Base-by-base conservation (phyloP, 2,888 invertebrate genomes). In the Carterocephalus palaemon region DNA sequence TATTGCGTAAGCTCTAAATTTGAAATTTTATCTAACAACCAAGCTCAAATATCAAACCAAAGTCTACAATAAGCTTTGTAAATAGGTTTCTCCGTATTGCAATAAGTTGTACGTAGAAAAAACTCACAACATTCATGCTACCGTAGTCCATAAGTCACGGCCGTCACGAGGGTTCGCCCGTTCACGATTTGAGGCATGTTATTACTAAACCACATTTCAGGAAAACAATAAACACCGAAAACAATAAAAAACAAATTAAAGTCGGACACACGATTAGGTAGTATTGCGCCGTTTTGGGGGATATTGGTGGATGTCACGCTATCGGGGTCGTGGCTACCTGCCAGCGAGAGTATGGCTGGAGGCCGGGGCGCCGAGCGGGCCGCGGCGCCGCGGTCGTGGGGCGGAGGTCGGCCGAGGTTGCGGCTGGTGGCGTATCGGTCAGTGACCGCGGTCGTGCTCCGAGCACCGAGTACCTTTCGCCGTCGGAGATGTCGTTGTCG, bases 181-280 rank as follows among this genome's bases (percentile, higher is more conserved):
- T 68, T 68, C 60, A n/a, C n/a, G n/a, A n/a, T n/a, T n/a, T n/a
- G 62, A 64, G 61, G 63, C 64, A 67, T 74, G 69, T 66, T 60
- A 69, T 59, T 67, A 65, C 61, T 57, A 65, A 66, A 71, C 66
- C 83, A 83, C 84, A 76, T 70, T 70, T 73, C 67, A 68, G 61
- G 65, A 70, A 77, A 78, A 80, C 78, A 75, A 81, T 78, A 75
- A 82, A 80, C 81, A 83, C 82, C 67, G 67, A 74, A 80, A 81
- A 79, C 77, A 77, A 81, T 79, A 79, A 75, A 74, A 71, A 78
- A 73, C 72, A 72, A 80, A 79, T 80, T 75, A 68, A 76, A 78
- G 68, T 74, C 64, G 75, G 75, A 75, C 77, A 74, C 75, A 72
- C 74, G 73, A 60, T 57, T 56, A 51, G 56, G 67, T 60, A 47